A percentile compares a stretch with the other conserved stretches of the same genome.
Evolutionary conservation across 2,113 vertebrate species (phyloP).

Genomic region (Cryptomyrus ogoouensis): DNA sequence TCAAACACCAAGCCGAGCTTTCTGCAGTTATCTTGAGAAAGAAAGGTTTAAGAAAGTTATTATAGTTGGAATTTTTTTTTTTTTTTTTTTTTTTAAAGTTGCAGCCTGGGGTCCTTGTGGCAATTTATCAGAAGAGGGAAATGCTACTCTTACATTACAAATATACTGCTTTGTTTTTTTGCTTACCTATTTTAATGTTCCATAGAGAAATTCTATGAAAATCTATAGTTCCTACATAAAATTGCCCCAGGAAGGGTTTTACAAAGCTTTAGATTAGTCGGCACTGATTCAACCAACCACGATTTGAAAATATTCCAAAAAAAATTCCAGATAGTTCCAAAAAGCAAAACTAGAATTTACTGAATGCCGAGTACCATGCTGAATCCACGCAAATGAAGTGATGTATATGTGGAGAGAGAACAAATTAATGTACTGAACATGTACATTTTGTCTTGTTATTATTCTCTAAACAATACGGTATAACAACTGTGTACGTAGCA

Average conservation of each 20-base stretch:
- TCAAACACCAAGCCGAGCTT: conserved; percentile 95
- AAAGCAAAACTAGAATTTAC: not conserved
- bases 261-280: not conserved
- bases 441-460: not conserved
- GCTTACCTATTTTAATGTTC: not conserved
- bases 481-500: not conserved
- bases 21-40: conserved; percentile 82
- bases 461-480: not conserved
- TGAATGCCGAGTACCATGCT: not conserved
- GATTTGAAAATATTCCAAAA: not conserved
- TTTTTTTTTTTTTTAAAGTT: not conserved
- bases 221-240: not conserved
- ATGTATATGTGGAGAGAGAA: not conserved
- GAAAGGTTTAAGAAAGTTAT: not conserved
- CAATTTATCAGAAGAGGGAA: not conserved
- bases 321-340: not conserved
- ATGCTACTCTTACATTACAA: not conserved
- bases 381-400: not conserved
- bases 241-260: not conserved
- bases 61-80: not conserved
- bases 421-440: not conserved
- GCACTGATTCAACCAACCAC: not conserved
- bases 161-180: not conserved
- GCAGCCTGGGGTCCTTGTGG: not conserved
- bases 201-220: not conserved